phyloP scores from a whole-genome alignment of 2,888 invertebrate genomes.

The Eristalis tenax region DNA sequence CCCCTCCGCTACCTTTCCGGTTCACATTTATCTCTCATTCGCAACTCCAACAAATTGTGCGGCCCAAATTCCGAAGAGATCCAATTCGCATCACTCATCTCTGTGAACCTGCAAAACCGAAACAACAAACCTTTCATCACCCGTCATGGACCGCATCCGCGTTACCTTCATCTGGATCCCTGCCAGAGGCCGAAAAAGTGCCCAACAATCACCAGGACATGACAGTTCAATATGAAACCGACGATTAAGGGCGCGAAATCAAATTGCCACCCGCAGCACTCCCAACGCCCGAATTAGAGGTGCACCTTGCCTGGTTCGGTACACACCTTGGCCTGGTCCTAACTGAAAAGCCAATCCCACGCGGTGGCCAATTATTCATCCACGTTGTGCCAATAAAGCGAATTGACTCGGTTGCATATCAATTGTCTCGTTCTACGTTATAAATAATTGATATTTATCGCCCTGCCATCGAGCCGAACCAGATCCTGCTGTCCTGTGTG shows the following conservation, averaged over 20 bases:
- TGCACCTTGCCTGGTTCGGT: not conserved
- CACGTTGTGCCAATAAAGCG: conserved; percentile 56
- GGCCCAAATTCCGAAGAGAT: too few species aligned
- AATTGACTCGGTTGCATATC: conserved; percentile 62
- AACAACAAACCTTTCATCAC: not conserved
- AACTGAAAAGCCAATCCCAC: conserved; percentile 14
- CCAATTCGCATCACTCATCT: too few species aligned
- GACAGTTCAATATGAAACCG: not conserved
- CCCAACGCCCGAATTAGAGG: not conserved
- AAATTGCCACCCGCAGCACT: not conserved
- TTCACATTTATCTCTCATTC: too few species aligned
- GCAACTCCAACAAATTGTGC: too few species aligned
- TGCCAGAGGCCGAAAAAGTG: not conserved
- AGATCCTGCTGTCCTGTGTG: conserved; percentile 31
- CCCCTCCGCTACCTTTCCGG: too few species aligned
- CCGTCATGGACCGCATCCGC: not conserved
- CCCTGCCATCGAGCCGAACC: conserved; percentile 40
- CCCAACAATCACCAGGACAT: not conserved
- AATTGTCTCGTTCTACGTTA: conserved; percentile 48
- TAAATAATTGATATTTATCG: conserved; percentile 66
- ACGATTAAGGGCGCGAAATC: not conserved
- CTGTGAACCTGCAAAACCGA: too few species aligned
- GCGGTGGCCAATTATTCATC: conserved; percentile 50
- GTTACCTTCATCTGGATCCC: not conserved
- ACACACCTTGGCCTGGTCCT: conserved; percentile 37